Conservation (phyloP, 2,888 invertebrate species). For the Chorisops tibialis region DNA sequence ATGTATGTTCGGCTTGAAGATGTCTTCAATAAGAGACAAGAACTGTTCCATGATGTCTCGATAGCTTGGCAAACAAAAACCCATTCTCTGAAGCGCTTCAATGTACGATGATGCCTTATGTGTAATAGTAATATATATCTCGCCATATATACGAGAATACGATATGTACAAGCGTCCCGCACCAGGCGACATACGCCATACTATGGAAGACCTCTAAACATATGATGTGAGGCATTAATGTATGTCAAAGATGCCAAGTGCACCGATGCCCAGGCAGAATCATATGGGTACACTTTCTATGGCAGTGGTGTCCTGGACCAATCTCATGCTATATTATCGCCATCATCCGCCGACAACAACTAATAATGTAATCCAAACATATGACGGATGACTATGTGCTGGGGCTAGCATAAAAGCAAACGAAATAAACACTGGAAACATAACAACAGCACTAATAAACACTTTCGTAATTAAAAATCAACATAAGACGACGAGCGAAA, state of each 20-base stretch:
- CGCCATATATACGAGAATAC: too few species aligned
- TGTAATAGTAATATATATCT: background rate
- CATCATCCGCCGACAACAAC: background rate
- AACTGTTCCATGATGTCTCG: background rate
- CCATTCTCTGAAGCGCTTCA: background rate
- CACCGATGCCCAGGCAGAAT: background rate
- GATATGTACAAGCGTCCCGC: too few species aligned
- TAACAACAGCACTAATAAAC: conserved; percentile 22
- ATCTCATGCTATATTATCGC: background rate
- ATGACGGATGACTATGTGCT: conserved; percentile 12
- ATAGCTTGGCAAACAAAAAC: background rate
- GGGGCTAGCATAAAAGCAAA: conserved; percentile 10
- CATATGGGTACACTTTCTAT: too few species aligned
- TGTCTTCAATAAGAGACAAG: too few species aligned
- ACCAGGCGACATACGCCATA: background rate
- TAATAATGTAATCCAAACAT: conserved; percentile 14
- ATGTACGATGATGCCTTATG: too few species aligned
- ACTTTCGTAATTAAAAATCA: conserved; percentile 25
- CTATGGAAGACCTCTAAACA: background rate
- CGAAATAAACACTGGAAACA: conserved; percentile 5
- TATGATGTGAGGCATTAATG: background rate
- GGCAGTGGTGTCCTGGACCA: too few species aligned
- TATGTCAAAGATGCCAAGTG: conserved; percentile 12
- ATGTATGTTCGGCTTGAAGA: too few species aligned
- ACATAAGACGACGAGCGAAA: conserved; percentile 12